Base-by-base conservation (phyloP, 2,797 vertebrate genomes). In the Threskiornis aethiopicus region DNA sequence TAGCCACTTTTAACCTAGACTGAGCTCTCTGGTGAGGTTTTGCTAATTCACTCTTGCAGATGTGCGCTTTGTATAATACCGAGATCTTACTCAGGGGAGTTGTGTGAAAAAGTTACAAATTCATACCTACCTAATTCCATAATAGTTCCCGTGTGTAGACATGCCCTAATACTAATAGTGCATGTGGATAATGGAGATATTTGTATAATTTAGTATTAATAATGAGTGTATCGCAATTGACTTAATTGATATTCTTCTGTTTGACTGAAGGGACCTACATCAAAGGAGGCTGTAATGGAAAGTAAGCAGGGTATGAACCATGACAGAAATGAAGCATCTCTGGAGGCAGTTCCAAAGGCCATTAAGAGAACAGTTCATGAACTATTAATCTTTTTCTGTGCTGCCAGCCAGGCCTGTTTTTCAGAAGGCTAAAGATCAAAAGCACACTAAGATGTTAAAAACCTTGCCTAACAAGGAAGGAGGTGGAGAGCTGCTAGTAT, bases 361-460 rank as follows among this genome's bases (percentile, higher is more conserved):
- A 72, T 87, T 93, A 95, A 75, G 73, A 92, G 70, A 90, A 42
- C 66, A 76, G 87, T 90, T 94, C 81, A 76, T 93, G 78, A 95
- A 87, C 89, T 82, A 89, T 72, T 93, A 83, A 93, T 87, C 62
- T 42, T 17, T 24, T 76, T 81, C 58, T 75, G 13, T 39, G 46
- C 94, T 93, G 75, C 84, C 66, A 89, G 89, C 66, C 62, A 93
- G 73, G 41, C 75, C 49, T 84, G 20, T 57, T 84, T 88, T 84
- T 93, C 65, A 57, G 84, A 81, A 71, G 77, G 81, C 78, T 66
- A 71, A 39, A 81, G 84, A 91, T 88, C 49, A 76, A 76, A 92
- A 94, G 61, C 49, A 57, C 47, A 20, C 31, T 12, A 31, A 94
- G 22, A 57, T 93, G 42, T 76, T 82, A 72, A 90, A 95, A 90